phyloP scores from a whole-genome alignment of 2,888 invertebrate genomes.

The Aproaerema taeniolella region DNA sequence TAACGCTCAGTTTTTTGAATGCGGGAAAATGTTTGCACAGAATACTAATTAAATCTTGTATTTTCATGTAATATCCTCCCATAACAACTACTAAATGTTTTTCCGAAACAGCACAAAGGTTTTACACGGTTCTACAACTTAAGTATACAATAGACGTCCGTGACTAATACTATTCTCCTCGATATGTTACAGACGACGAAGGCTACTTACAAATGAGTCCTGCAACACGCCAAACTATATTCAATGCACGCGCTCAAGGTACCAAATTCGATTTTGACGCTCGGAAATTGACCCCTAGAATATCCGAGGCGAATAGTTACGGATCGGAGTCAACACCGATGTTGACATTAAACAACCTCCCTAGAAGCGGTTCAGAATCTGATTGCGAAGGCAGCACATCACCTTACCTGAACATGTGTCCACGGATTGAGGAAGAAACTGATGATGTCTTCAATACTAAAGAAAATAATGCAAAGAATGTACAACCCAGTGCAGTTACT shows the following conservation, averaged over 20 bases:
- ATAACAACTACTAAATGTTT: too few relatives aligned
- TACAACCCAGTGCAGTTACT: constrained; percentile 46
- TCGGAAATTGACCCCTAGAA: constrained; percentile 42
- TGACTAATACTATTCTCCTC: constrained; percentile 10
- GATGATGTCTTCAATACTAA: constrained; percentile 61
- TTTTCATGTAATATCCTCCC: too few relatives aligned
- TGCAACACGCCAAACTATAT: constrained; percentile 55
- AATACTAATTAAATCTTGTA: too few relatives aligned
- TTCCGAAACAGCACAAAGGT: too few relatives aligned
- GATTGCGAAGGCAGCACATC: constrained; percentile 52
- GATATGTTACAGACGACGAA: constrained; percentile 53
- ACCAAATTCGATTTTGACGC: constrained; percentile 74
- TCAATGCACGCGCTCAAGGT: constrained; percentile 71
- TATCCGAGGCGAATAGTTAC: constrained; percentile 39
- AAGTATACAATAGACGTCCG: too few relatives aligned
- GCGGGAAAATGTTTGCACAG: too few relatives aligned
- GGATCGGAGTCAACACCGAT: constrained; percentile 74
- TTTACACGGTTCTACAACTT: too few relatives aligned
- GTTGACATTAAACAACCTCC: constrained; percentile 61
- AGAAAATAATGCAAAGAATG: constrained; percentile 50
- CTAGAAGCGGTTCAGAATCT: constrained; percentile 61
- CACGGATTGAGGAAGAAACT: constrained; percentile 55
- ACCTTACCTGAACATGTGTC: constrained; percentile 50
- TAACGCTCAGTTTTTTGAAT: too few relatives aligned
- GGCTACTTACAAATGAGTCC: constrained; percentile 82